A percentile compares a stretch with the other conserved stretches of the same genome.
These are phyloP conservation scores for Hermodice carunculata DNA, from an alignment of 2,888 invertebrate species.

Conservation along the genomic window DNA sequence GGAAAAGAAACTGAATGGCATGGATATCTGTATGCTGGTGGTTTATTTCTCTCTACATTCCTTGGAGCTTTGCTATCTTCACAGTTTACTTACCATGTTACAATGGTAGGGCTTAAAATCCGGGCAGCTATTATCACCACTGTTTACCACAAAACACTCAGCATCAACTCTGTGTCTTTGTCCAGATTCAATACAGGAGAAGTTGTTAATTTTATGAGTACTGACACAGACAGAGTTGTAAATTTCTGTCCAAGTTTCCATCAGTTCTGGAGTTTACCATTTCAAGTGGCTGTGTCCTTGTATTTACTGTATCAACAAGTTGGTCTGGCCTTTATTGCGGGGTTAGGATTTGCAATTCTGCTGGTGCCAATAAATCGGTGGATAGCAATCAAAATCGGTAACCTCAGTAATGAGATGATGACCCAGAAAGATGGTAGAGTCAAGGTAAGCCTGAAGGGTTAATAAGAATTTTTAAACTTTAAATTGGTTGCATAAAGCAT, in stretches of 20 bases:
- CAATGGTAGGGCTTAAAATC: conserved; percentile 74
- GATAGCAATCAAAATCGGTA: conserved; percentile 90
- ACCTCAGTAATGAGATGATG: conserved; percentile 89
- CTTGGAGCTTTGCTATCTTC: conserved; percentile 84
- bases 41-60: conserved; percentile 78
- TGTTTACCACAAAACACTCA: conserved; percentile 81
- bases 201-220: conserved; percentile 96
- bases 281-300: conserved; percentile 74
- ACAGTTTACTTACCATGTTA: conserved; percentile 92
- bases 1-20: conserved; percentile 74
- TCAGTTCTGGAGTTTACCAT: conserved; percentile 95
- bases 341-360: conserved; percentile 86
- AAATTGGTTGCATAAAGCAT: too few species aligned
- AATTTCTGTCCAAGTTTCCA: conserved; percentile 98
- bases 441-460: conserved; percentile 70
- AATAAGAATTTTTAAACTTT: neutral
- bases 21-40: conserved; percentile 74
- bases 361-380: conserved; percentile 93
- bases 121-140: conserved; percentile 86
- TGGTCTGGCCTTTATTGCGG: conserved; percentile 91
- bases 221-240: conserved; percentile 94
- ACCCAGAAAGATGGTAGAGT: conserved; percentile 90
- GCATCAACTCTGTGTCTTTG: conserved; percentile 69
- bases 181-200: conserved; percentile 78
- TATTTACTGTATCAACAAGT: conserved; percentile 74